Base-by-base conservation (phyloP, 2,888 invertebrate species). In the Watsonalla cultraria region DNA sequence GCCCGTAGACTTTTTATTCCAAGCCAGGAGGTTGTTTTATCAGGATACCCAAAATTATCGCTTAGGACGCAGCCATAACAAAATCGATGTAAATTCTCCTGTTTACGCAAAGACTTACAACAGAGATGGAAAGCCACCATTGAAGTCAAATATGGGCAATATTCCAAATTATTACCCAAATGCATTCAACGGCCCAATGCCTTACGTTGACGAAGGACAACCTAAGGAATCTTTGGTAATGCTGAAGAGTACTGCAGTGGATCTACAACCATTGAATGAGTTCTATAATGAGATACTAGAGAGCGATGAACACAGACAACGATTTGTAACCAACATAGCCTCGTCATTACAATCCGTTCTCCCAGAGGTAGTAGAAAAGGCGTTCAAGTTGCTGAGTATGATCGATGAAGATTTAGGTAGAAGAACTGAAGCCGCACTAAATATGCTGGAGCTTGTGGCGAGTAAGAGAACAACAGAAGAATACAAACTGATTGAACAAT, bases 131-230 rank as follows among this genome's bases (percentile, higher is more conserved):
- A 49, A 1, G n/a, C 48, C 24, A 7, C 48, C 48, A 7, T 13
- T 49, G 5, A 49, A 15, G 35, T 13, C 13, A 9, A 49, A 49
- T 11, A 37, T 42, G 82, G 93, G 92, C 11, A 95, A 94, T 15
- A 95, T 95, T 0, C 97, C 97, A 4, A 97, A 97, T 81, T 98
- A 97, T 78, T 96, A 92, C 84, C 98, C 98, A 0, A 98, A 98
- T 87, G 96, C 96, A 64, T 98, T 97, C 81, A 87, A 91, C 60
- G 97, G 97, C 0, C 96, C 97, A 0, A 89, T 92, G 57, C 91
- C 91, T 48, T 92, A 92, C 64, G 86, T 92, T 6, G 83, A 92
- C 5, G 53, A 55, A 0, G 71, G 58, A 46, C 61, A 60, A 5
- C 82, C 83, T 0, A 71, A 69, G 7, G 66, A 74, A 9, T 65